Conservation (phyloP, 1,140 invertebrate species). For the Zaprionus taronus region DNA sequence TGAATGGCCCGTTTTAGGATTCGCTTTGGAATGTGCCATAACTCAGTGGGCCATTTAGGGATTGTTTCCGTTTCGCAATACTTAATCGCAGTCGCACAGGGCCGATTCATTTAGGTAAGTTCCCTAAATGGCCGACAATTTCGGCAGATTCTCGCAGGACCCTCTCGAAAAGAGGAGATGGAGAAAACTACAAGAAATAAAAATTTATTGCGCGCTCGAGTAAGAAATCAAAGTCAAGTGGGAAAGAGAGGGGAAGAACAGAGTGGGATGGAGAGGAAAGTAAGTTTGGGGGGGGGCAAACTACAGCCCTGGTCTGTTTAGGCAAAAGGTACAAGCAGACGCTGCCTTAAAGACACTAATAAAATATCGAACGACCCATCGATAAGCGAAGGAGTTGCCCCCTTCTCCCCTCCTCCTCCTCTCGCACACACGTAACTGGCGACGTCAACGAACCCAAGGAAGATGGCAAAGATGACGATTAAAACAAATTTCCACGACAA, state of each 20-base stretch:
- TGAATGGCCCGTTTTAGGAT: background rate
- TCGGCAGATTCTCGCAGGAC: background rate
- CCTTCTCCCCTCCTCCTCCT: background rate
- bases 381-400: constrained; percentile 73
- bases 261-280: constrained; percentile 8
- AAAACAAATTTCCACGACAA: constrained; percentile 83
- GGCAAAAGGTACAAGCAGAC: constrained; percentile 49
- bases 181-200: constrained; percentile 43
- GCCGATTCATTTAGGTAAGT: constrained; percentile 51
- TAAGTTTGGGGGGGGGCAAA: background rate
- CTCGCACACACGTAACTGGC: constrained; percentile 5
- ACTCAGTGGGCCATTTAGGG: constrained; percentile 5
- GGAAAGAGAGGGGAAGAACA: background rate
- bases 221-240: constrained; percentile 64
- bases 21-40: background rate
- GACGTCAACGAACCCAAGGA: constrained; percentile 76
- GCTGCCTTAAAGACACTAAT: constrained; percentile 76
- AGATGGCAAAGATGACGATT: constrained; percentile 82
- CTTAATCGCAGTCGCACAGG: background rate
- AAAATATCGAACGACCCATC: constrained; percentile 81
- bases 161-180: background rate
- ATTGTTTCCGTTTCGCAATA: background rate
- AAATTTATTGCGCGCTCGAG: constrained; percentile 66
- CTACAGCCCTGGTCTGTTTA: background rate
- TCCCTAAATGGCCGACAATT: constrained; percentile 56